Percentiles rank a stretch among this genome's conserved stretches.
Conservation (phyloP, 2,113 vertebrate genomes). For the Colinus virginianus region DNA sequence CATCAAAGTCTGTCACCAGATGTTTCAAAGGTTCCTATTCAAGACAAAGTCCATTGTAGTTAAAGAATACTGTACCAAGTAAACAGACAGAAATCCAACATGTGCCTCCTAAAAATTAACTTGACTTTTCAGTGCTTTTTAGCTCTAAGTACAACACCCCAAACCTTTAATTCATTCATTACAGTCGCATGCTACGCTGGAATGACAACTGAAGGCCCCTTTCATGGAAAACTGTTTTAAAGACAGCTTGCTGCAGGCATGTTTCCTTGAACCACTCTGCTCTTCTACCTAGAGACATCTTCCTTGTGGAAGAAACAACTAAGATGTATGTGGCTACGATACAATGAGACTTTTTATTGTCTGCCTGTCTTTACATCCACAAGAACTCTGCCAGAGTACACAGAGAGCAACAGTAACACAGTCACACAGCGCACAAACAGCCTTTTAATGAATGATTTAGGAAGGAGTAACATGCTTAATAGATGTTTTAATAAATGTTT, state of each 20-base stretch:
- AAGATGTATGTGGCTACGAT: background rate
- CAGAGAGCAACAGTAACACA: background rate
- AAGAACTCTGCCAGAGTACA: background rate
- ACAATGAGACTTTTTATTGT: background rate
- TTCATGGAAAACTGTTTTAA: background rate
- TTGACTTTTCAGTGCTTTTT: background rate
- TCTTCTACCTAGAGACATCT: background rate
- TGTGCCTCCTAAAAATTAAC: background rate
- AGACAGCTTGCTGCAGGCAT: background rate
- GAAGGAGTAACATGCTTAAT: background rate
- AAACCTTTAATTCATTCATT: background rate
- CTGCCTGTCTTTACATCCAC: background rate
- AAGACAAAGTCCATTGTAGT: background rate
- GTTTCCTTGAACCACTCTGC: background rate
- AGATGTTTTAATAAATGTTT: background rate
- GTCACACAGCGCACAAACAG: background rate
- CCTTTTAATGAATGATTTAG: background rate
- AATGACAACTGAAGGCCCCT: background rate
- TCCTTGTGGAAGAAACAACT: background rate
- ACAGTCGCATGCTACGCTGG: background rate
- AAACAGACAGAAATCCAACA: background rate
- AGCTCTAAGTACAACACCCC: background rate
- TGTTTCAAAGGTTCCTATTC: background rate
- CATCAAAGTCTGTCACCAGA: background rate
- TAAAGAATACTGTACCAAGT: background rate